Base-by-base conservation (phyloP, 2,797 vertebrate species). In the Neopelma chrysocephalum region DNA sequence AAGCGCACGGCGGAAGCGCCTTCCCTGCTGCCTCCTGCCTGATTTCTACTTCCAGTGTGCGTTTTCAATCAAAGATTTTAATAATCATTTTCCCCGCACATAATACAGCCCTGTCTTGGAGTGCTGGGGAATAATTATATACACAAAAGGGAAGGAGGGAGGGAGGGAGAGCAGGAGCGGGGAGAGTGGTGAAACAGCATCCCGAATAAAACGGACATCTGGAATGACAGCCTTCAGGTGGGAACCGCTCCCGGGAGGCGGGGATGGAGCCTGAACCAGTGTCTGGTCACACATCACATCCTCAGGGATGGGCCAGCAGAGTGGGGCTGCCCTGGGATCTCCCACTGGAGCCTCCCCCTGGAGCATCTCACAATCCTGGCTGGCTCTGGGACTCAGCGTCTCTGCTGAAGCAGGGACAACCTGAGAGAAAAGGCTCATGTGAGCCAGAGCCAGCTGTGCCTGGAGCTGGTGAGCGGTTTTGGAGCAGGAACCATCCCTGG, bases 41-140 rank as follows among this genome's bases (percentile, higher is more conserved):
- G 25, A 18, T 47, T 83, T 82, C 88, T 64, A 75, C 94, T 96
- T 89, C 77, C 93, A 97, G 96, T 96, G 80, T 61, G 91, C 34
- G 48, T 91, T 96, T 95, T 95, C 88, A 81, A 77, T 83, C 93
- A 51, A 84, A 82, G 94, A 84, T 94, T 81, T 96, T 97, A 97
- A 97, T 96, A 94, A 97, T 96, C 84, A 95, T 96, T 96, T 96
- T 96, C 93, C 92, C 97, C 62, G 12, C 85, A 79, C 95, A 70
- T 95, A 96, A 96, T 93, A 82, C 96, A 94, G 91, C 95, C 93
- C 94, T 93, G 92, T 91, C 88, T 81, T 90, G 75, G 93, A 97
- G 94, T 12, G 66, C 93, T 84, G 93, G 89, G 83, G 96, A 94
- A 92, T 97, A 98, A 97, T 97, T 97, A 97, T 95, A 97, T 93